Base-by-base conservation (phyloP, 37 sponge, comb jelly and placozoan genomes). In the Cliona cf. orientalis region DNA sequence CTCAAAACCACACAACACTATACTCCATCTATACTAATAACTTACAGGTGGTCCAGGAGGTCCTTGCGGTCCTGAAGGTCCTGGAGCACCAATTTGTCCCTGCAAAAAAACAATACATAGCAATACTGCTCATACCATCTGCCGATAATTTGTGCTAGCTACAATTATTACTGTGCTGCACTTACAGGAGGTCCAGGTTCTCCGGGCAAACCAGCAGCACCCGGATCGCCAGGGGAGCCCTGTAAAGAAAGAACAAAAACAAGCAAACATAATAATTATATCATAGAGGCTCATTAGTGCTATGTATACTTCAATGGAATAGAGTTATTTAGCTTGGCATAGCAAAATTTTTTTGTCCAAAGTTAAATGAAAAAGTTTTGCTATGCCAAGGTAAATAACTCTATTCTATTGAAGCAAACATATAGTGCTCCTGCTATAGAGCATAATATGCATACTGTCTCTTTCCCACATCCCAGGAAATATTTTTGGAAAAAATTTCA, bases 221-320 rank as follows among this genome's bases (percentile, higher is more conserved):
- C 92, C 23, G 81, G 77, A 41, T 81, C 80, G 19, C 92, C 92
- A 66, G 79, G 58, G 36, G 83, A 32, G 23, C 92, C 92, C 69
- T 84, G 38, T 2, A 1, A 49, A 23, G 32, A 66, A 31, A 38
- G 68, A 2, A 33, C 59, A 37, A 17, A 59, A 28, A 36, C 25
- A 57, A 17, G 5, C 31, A 46, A 35, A 5, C 23, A 26, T 2
- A 19, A n/a, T 3, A 45, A 9, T 5, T 28, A 67, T 67, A 5
- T 6, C 36, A 37, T 36, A 67, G 11, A 9, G 6, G 28, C 26
- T 28, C 7, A 61, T 21, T 6, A 28, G 49, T 5, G 44, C 42
- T 28, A 71, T 41, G 5, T 5, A 39, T 39, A 5, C 19, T 21
- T 40, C 39, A 55, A 23, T 74, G 21, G 19, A 21, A 74, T 31